Conservation (phyloP, 2,888 invertebrate species). For the Clivina fossor region DNA sequence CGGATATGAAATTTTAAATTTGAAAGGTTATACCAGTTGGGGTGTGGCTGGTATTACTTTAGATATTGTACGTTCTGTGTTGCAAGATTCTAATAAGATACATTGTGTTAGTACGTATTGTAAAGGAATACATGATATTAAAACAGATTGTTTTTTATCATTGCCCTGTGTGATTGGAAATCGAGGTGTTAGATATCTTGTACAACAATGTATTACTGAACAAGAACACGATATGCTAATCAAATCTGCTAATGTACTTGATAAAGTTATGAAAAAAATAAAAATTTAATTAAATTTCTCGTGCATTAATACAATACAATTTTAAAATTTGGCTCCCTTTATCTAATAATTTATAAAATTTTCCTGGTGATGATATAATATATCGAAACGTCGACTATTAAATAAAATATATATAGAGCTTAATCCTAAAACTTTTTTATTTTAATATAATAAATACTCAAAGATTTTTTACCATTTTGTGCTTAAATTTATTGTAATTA, state of each 20-base stretch:
- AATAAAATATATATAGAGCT: too few species aligned
- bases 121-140: constrained; percentile 47
- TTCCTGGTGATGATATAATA: too few species aligned
- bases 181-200: constrained; percentile 47
- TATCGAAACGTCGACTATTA: too few species aligned
- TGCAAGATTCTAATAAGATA: constrained; percentile 68
- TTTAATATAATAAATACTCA: too few species aligned
- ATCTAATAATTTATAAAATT: too few species aligned
- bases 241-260: constrained; percentile 1
- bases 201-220: neutral
- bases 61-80: constrained; percentile 67
- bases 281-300: too few species aligned
- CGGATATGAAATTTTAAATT: neutral
- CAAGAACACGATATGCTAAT: neutral
- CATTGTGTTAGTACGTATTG: constrained; percentile 54
- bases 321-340: too few species aligned
- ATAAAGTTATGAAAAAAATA: neutral
- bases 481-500: too few species aligned
- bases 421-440: too few species aligned
- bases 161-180: constrained; percentile 58
- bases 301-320: too few species aligned
- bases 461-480: too few species aligned
- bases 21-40: constrained; percentile 84
- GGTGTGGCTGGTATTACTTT: constrained; percentile 82
- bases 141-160: constrained; percentile 62